Percentiles rank a stretch among this genome's conserved stretches.
phyloP scores from a whole-genome alignment of 2,113 vertebrate genomes.

The Myrmecobius fasciatus region DNA sequence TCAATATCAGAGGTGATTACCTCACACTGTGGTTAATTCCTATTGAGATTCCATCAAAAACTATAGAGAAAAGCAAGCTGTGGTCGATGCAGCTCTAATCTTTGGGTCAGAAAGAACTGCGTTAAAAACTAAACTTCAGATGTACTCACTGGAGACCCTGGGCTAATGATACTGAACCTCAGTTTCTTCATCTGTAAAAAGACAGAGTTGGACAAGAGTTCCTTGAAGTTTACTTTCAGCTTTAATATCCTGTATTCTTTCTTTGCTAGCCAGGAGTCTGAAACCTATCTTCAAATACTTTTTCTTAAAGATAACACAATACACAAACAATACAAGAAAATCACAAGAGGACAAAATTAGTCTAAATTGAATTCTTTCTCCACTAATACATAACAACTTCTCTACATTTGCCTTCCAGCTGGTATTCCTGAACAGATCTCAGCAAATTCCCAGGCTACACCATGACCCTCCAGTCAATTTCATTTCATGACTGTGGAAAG shows the following conservation, averaged over 20 bases:
- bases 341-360: background rate
- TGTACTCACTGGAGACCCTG: background rate
- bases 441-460: no score
- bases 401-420: background rate
- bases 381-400: background rate
- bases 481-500: background rate
- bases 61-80: background rate
- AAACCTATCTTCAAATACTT: background rate
- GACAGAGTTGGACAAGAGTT: background rate
- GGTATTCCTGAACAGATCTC: background rate
- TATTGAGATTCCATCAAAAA: constrained; percentile 1
- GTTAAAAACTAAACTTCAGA: background rate
- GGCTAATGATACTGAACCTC: background rate
- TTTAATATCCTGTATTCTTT: constrained; percentile 17
- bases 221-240: background rate
- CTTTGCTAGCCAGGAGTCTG: constrained; percentile 22
- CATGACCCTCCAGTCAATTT: background rate
- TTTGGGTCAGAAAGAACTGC: background rate
- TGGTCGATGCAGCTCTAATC: background rate
- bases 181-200: background rate
- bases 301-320: constrained; percentile 24
- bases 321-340: background rate
- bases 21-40: background rate
- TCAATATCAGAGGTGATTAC: constrained; percentile 4
- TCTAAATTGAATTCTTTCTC: background rate